Conservation (phyloP, 2,797 vertebrate genomes). For the Neopelma chrysocephalum region DNA sequence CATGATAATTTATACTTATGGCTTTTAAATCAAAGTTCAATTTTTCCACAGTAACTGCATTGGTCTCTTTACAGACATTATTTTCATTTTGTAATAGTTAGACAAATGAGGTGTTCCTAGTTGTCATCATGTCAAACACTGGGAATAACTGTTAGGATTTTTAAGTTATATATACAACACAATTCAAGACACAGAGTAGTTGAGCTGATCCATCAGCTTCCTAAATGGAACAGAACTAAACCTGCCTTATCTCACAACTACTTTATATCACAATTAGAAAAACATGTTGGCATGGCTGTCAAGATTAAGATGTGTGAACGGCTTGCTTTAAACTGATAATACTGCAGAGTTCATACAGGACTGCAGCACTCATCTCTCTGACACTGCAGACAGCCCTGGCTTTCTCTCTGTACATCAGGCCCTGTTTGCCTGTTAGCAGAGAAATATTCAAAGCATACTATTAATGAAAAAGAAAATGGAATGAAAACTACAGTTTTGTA, state of each 20-base stretch:
- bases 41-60: background rate
- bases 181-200: background rate
- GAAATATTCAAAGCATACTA: background rate
- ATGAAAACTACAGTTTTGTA: background rate
- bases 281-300: background rate
- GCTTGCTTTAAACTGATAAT: background rate
- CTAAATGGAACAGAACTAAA: background rate
- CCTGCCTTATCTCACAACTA: background rate
- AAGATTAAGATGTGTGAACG: background rate
- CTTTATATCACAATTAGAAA: background rate
- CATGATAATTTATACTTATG: background rate
- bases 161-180: background rate
- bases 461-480: background rate
- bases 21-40: background rate
- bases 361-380: background rate
- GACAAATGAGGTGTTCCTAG: background rate
- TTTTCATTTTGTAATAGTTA: background rate
- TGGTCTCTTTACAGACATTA: background rate
- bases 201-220: background rate
- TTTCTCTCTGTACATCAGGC: background rate
- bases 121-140: background rate
- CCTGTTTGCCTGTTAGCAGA: background rate
- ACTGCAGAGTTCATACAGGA: background rate
- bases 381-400: background rate
- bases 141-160: background rate